Base-by-base conservation (phyloP, 2,888 invertebrate species). In the Campopleginae sp. region DNA sequence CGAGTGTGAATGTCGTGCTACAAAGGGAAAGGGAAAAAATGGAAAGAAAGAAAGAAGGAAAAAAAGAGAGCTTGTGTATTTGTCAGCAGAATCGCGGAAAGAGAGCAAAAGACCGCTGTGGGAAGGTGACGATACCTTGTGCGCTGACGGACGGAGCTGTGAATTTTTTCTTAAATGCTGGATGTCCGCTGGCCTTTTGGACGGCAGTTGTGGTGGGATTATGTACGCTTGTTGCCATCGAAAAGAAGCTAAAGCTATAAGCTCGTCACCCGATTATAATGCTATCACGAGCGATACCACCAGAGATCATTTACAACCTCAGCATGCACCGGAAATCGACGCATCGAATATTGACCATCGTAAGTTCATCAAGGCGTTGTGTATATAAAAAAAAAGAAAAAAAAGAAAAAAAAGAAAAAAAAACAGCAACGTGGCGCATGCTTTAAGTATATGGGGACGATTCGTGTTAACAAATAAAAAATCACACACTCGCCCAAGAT, bases 121-220 rank as follows among this genome's bases (percentile, higher is more conserved):
- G 92, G 91, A 92, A 89, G 94, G 93, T 90, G 94, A 95, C 88
- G 95, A 95, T 89, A 94, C 95, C 80, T 94, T 94, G 88, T 97
- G 97, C 93, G 94, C 95, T 65, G 95, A 96, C 91, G 97, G 97
- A 84, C 96, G 97, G 80, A 96, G 96, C 87, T 98, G 98, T 94
- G 98, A 98, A 94, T 98, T 98, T 95, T 98, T 98, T 95, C 95
- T 98, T 92, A 96, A 97, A 94, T 98, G 98, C 94, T 98, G 98
- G 98, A 96, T 98, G 95, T 96, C 97, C 85, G 97, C 98, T 89
- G 98, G 98, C 84, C 95, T 98, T 82, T 95, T 98, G 92, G 98
- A 98, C 91, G 97, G 97, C 88, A 96, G 97, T 87, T 98, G 98
- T 94, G 96, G 96, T 89, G 96, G 97, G 87, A 95, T 98, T 88